Conservation (phyloP, 2,113 vertebrate species). For the Eptatretus burgeri region DNA sequence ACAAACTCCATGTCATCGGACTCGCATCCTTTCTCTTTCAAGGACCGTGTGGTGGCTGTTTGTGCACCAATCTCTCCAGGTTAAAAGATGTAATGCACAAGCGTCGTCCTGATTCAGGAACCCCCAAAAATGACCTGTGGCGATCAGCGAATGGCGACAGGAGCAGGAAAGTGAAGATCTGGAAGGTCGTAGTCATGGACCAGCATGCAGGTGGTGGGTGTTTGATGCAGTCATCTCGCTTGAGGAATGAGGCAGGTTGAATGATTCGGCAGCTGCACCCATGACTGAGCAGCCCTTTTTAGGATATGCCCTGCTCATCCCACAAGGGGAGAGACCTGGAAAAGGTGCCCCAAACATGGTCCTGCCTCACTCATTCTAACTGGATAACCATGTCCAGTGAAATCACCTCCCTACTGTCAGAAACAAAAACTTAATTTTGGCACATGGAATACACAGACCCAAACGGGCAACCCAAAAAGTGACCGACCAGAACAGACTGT, state of each 20-base stretch:
- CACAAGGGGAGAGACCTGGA: background rate
- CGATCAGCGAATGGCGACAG: background rate
- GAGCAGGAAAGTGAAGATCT: background rate
- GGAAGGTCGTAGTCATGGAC: background rate
- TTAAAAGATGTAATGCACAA: background rate
- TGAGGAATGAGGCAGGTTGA: background rate
- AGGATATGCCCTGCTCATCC: background rate
- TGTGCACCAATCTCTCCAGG: constrained; percentile 4
- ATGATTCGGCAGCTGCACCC: background rate
- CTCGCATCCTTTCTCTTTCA: background rate
- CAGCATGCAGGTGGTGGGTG: background rate
- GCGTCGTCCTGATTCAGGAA: background rate
- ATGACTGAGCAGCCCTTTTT: constrained; percentile 2
- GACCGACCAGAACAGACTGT: background rate
- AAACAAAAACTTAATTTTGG: background rate
- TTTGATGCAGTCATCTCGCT: constrained; percentile 1
- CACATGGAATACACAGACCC: background rate
- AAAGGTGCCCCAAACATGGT: background rate
- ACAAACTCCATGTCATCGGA: background rate
- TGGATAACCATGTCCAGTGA: background rate
- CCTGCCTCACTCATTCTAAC: background rate
- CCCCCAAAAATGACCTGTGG: background rate
- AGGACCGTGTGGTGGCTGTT: background rate
- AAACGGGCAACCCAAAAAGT: background rate
- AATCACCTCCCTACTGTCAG: background rate